Percentiles rank a stretch among this genome's conserved stretches.
phyloP scores from a whole-genome alignment of 1,140 invertebrate species.

The Neodiprion virginianus region DNA sequence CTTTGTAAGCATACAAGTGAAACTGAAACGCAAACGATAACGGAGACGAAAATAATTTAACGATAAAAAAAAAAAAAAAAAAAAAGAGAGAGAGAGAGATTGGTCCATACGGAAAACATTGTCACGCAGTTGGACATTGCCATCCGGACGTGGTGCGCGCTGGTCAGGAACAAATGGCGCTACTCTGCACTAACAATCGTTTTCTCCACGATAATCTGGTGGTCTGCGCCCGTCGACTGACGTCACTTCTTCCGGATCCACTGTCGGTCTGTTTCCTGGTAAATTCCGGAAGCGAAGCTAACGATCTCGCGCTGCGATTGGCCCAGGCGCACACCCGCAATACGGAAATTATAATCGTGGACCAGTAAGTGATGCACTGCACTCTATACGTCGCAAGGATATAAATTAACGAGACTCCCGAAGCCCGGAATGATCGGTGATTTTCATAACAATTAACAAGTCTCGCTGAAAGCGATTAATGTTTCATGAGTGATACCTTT shows the following conservation, averaged over 20 bases:
- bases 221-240: slow-evolving; percentile 85
- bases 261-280: slow-evolving; percentile 96
- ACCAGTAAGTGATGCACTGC: slow-evolving; percentile 83
- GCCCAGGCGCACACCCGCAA: slow-evolving; percentile 88
- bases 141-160: slow-evolving; percentile 92
- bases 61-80: too few relatives aligned
- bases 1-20: too few relatives aligned
- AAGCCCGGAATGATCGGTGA: too few relatives aligned
- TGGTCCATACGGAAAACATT: too few relatives aligned
- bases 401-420: too few relatives aligned
- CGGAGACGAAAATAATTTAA: too few relatives aligned
- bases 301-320: slow-evolving; percentile 93
- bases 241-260: slow-evolving; percentile 79
- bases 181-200: slow-evolving; percentile 92
- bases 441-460: too few relatives aligned
- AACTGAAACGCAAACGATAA: too few relatives aligned
- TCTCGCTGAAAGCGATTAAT: too few relatives aligned
- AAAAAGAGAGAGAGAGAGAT: too few relatives aligned
- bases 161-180: slow-evolving; percentile 85
- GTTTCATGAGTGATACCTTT: too few relatives aligned
- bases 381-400: too few relatives aligned
- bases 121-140: slow-evolving; percentile 90
- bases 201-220: slow-evolving; percentile 96
- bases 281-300: slow-evolving; percentile 99
- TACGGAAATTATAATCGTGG: slow-evolving; percentile 89